Conservation (phyloP, 2,113 vertebrate species). For the Cinclus cinclus region DNA sequence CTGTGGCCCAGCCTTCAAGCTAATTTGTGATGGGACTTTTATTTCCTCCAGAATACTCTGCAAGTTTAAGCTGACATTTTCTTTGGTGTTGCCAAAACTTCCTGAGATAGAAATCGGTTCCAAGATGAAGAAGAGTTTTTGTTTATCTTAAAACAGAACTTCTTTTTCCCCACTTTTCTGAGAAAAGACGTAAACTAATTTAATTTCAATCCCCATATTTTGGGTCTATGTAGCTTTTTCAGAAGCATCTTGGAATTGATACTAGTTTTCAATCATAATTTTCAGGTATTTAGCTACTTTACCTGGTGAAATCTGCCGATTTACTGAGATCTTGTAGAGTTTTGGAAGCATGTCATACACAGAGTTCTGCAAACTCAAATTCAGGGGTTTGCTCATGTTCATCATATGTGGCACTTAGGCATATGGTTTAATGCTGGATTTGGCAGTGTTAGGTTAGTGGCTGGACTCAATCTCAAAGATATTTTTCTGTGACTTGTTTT, state of each 20-base stretch:
- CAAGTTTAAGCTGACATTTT: background rate
- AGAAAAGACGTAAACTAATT: background rate
- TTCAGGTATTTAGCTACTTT: background rate
- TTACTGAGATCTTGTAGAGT: background rate
- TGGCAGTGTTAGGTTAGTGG: background rate
- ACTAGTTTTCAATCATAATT: background rate
- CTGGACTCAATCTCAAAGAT: background rate
- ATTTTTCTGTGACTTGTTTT: background rate
- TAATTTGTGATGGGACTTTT: background rate
- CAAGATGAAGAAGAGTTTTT: background rate
- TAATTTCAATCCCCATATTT: background rate
- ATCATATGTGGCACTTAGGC: background rate
- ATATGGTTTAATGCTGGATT: background rate
- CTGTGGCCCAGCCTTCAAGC: background rate
- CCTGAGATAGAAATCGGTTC: background rate
- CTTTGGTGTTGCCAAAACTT: background rate
- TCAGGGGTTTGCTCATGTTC: background rate
- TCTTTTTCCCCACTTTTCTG: background rate
- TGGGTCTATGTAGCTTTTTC: background rate
- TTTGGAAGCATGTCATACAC: background rate
- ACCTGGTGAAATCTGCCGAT: background rate
- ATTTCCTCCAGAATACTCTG: background rate
- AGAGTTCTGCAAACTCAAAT: background rate
- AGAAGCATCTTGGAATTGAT: background rate
- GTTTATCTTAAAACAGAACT: background rate